These are phyloP conservation scores for Dendrophyllia cribrosa DNA, from an alignment of 64 coral and sea anemone genomes.

Conservation along the genomic window DNA sequence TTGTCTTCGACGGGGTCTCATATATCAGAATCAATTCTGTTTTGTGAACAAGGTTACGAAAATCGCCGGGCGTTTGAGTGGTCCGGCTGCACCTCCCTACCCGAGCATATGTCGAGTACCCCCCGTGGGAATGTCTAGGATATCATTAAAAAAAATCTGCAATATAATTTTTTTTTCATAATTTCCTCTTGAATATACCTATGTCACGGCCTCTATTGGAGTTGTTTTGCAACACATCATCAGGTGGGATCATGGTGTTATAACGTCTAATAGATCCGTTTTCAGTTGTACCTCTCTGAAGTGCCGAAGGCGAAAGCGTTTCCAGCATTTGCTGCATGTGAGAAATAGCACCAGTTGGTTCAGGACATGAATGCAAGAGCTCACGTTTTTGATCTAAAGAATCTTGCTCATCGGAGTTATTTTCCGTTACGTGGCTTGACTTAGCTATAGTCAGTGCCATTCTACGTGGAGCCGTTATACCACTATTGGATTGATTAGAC, in stretches of 20 bases:
- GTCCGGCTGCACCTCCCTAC: too few relatives aligned
- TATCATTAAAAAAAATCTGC: too few relatives aligned
- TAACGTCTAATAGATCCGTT: too few relatives aligned
- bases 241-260: background rate
- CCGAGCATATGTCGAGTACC: too few relatives aligned
- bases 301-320: background rate
- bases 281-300: background rate
- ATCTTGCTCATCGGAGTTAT: background rate
- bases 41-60: too few relatives aligned
- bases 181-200: background rate
- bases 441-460: background rate
- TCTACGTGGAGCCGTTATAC: background rate
- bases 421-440: background rate
- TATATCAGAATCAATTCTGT: too few relatives aligned
- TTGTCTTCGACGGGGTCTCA: too few relatives aligned
- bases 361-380: background rate
- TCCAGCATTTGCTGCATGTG: background rate
- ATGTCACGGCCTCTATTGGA: too few relatives aligned
- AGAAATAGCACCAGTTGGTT: slow-evolving; percentile 1
- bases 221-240: background rate
- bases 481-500: background rate
- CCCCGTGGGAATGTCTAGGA: too few relatives aligned
- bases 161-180: too few relatives aligned
- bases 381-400: background rate
- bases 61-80: too few relatives aligned